Base-by-base conservation (phyloP, 2,888 invertebrate species). In the Amorpha juglandis region DNA sequence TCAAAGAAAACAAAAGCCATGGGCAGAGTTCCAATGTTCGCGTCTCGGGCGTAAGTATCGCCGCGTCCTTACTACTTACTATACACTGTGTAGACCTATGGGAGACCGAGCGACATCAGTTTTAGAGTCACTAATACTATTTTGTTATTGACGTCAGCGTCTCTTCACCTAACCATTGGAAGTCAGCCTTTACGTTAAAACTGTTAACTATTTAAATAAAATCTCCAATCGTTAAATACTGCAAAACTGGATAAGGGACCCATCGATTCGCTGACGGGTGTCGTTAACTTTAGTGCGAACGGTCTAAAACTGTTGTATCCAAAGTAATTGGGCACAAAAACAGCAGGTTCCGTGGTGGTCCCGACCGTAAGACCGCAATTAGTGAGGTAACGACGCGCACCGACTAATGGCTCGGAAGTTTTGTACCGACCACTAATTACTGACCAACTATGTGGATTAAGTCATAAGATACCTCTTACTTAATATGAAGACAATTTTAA, bases 401-500 rank as follows among this genome's bases (percentile, higher is more conserved):
- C 73, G 75, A 81, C 86, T 90, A 91, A 92, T 91, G 91, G 82
- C 81, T 79, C 75, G 85, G 84, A 87, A 88, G 83, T 85, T 84
- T 81, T 79, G 84, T 79, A 78, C 81, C 74, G 76, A 74, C 79
- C 81, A 76, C 80, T 84, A 86, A 87, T 88, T 86, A 86, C 82
- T 82, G 77, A 79, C 75, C 76, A 71, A 62, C 47, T 38, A 45
- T 58, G 19, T 42, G 58, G 42, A 19, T 38, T 42, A 42, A 58
- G 58, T 58, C 16, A 58, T 12, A 19, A 21, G 42, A 38, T 8
- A 38, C 38, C 7, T 1, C 1, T 7, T 6, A 38, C 7, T 9
- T 38, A 8, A 9, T 9, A 9, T 38, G 8, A 38, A 9, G 7
- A 38, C 38, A 7, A 6, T 9, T 38, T 38, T 38, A 27, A 27